Base-by-base conservation (phyloP, 1,140 invertebrate genomes). In the Drosophila ercepeae region DNA sequence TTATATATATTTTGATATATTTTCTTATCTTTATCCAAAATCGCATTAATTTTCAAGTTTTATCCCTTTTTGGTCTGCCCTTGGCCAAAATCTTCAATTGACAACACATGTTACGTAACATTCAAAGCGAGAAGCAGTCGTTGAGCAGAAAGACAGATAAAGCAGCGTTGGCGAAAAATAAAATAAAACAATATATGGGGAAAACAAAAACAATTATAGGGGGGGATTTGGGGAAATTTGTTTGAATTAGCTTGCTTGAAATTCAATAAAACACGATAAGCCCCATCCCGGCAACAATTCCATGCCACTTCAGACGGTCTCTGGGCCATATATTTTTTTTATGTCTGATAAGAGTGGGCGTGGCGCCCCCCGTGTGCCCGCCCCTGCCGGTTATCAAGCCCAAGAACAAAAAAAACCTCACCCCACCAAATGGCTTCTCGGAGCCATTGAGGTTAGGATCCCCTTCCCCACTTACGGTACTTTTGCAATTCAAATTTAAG, bases 51-150 rank as follows among this genome's bases (percentile, higher is more conserved):
- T 32, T n/a, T 11, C n/a, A n/a, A n/a, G n/a, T 32, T 9, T 32
- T 11, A 32, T 32, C 39, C 39, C 39, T 3, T 16, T 14, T 7
- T 16, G 16, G 6, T 18, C 7, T 3, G 16, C 39, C 39, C 16
- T 6, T 42, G 39, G n/a, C 16, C 41, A 23, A 57, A 59, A 53
- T 54, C 32, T 39, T 25, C 45, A 49, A 68, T 64, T 50, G 46
- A 67, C 57, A 73, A 69, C 48, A 64, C 81, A 60, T 82, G 82
- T 86, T 86, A 88, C 82, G 82, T 65, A 86, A 88, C 41, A 42
- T 4, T 32, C 4, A 11, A 32, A 8, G 9, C 9, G 36, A 53
- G 51, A 18, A 48, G 27, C 39, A 29, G 32, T 42, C 29, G 27
- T 7, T 3, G 6, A 16, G 14, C 23, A 23, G 36, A 48, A 65